These are phyloP conservation scores for Philaethria dido DNA, from an alignment of 2,888 invertebrate species.

Conservation along the genomic window DNA sequence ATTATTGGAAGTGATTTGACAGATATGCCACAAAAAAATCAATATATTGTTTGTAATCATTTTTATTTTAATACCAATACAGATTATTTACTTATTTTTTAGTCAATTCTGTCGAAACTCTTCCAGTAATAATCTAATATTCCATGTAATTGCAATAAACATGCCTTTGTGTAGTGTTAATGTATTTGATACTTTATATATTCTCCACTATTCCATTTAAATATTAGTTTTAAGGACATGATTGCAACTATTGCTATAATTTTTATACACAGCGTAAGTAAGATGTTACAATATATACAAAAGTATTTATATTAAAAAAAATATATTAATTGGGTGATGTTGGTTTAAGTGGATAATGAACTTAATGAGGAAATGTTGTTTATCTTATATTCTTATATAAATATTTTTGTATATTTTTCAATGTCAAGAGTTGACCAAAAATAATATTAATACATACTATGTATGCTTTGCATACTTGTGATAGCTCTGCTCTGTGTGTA, in stretches of 20 bases:
- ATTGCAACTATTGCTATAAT: not conserved
- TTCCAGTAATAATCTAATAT: conserved; percentile 6
- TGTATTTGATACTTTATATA: conserved; percentile 28
- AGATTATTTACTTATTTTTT: not conserved
- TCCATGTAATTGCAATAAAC: conserved; percentile 17
- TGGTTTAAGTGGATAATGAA: not conserved
- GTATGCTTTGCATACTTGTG: conserved; percentile 23
- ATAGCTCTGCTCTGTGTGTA: conserved; percentile 12
- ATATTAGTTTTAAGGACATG: not conserved
- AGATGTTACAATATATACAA: conserved; percentile 11
- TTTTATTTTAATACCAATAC: not conserved
- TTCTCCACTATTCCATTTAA: conserved; percentile 14
- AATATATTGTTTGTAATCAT: not conserved
- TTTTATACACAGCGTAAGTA: not conserved
- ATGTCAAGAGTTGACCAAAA: conserved; percentile 23
- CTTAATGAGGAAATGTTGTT: not conserved
- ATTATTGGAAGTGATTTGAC: conserved; percentile 6
- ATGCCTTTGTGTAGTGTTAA: conserved; percentile 25
- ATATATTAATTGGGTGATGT: not conserved
- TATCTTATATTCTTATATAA: not conserved
- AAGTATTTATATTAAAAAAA: not conserved
- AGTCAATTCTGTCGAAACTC: not conserved
- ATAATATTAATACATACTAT: not conserved
- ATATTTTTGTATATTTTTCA: conserved; percentile 12
- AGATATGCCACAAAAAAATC: not conserved